phyloP scores from a whole-genome alignment of 1,140 invertebrate species.

The Pectinophora gossypiella region DNA sequence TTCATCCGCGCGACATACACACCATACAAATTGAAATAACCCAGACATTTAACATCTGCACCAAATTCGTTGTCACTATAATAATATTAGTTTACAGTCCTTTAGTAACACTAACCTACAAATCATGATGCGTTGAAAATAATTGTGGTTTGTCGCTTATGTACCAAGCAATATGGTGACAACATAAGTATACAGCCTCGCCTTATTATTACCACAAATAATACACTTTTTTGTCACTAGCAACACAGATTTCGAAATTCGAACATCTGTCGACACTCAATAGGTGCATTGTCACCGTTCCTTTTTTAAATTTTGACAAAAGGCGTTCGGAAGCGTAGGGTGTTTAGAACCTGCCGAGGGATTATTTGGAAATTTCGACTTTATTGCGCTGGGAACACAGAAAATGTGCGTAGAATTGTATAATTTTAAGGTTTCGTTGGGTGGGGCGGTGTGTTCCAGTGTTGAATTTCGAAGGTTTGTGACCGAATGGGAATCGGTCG shows the following conservation, averaged over 20 bases:
- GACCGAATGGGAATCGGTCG: too few species aligned
- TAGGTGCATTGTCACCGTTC: slow-evolving; percentile 55
- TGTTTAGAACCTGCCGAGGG: neutral
- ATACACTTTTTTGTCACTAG: slow-evolving; percentile 36
- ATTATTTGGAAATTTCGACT: slow-evolving; percentile 4
- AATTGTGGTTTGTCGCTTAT: neutral
- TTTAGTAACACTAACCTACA: neutral
- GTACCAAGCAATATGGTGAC: neutral
- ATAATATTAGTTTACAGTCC: neutral
- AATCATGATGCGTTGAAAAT: neutral
- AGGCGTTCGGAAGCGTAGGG: slow-evolving; percentile 1
- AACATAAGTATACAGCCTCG: neutral
- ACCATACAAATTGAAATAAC: too few species aligned
- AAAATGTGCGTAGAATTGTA: neutral
- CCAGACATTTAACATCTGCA: neutral
- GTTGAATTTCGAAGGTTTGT: slow-evolving; percentile 15
- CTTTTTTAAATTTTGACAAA: slow-evolving; percentile 21
- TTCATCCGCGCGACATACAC: too few species aligned
- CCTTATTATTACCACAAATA: neutral
- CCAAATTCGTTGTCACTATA: neutral
- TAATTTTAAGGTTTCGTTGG: neutral
- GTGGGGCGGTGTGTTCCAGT: slow-evolving; percentile 20
- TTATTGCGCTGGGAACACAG: neutral
- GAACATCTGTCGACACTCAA: slow-evolving; percentile 66
- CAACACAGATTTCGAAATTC: slow-evolving; percentile 56